phyloP scores from a whole-genome alignment of 2,888 invertebrate species.

The Machimus rusticus region DNA sequence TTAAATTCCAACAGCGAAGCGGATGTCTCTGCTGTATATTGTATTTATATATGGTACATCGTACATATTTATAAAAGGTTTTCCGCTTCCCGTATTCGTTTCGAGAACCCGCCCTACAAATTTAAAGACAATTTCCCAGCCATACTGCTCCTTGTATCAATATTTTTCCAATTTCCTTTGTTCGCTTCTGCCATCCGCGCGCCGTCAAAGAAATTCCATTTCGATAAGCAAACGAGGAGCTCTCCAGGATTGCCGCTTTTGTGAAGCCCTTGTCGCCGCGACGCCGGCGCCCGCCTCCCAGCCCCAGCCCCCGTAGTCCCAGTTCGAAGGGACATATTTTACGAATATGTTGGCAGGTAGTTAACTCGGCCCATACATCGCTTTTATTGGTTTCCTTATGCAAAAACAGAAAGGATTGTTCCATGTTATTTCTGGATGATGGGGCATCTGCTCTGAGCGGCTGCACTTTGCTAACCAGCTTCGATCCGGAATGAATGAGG shows the following conservation, averaged over 20 bases:
- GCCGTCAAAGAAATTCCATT: slow-evolving; percentile 11
- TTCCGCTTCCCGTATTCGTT: neutral
- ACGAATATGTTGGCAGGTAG: neutral
- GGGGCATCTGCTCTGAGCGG: neutral
- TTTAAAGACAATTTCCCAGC: slow-evolving; percentile 1
- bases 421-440: neutral
- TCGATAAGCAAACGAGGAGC: neutral
- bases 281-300: neutral
- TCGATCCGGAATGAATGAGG: neutral
- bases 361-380: neutral
- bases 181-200: neutral
- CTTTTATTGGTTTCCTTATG: neutral
- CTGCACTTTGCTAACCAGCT: neutral
- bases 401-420: neutral
- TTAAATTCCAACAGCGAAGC: neutral
- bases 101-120: neutral
- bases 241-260: neutral
- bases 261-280: neutral
- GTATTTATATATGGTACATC: neutral
- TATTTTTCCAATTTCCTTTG: slow-evolving; percentile 14
- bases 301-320: neutral
- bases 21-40: neutral
- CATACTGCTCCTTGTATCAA: neutral
- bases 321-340: neutral
- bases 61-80: neutral